Evolutionary conservation across 2,113 vertebrate species (phyloP).

Genomic region (Phasianus colchicus): DNA sequence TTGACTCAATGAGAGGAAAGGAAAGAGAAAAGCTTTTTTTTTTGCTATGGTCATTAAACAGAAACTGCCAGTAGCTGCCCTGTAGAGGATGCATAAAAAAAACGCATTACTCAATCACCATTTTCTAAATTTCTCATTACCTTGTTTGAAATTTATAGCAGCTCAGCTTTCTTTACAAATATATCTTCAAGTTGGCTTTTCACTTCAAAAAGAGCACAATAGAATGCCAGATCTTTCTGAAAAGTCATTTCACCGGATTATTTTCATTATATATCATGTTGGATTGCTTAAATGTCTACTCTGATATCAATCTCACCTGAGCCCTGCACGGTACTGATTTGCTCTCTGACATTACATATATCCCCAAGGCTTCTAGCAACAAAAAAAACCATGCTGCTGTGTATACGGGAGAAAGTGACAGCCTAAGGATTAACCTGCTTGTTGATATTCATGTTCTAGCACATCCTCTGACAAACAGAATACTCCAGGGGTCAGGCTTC

Average conservation of each 20-base stretch:
- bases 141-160: neutral
- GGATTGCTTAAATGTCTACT: slow-evolving; percentile 2
- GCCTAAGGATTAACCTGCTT: slow-evolving; percentile 58
- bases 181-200: neutral
- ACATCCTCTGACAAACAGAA: slow-evolving; percentile 41
- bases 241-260: neutral
- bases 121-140: neutral
- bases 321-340: neutral
- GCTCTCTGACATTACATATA: neutral
- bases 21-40: neutral
- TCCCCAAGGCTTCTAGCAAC: slow-evolving; percentile 27
- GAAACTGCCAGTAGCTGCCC: neutral
- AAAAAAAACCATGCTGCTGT: neutral
- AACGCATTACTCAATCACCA: neutral
- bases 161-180: neutral
- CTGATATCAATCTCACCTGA: neutral
- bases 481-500: slow-evolving; percentile 40
- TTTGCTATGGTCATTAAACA: neutral
- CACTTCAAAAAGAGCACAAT: neutral
- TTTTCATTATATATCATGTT: slow-evolving; percentile 20
- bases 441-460: slow-evolving; percentile 61
- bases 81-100: neutral
- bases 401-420: neutral
- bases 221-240: neutral
- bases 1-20: too few species aligned